Base-by-base conservation (phyloP, 2,888 invertebrate species). In the Danaus chrysippus region DNA sequence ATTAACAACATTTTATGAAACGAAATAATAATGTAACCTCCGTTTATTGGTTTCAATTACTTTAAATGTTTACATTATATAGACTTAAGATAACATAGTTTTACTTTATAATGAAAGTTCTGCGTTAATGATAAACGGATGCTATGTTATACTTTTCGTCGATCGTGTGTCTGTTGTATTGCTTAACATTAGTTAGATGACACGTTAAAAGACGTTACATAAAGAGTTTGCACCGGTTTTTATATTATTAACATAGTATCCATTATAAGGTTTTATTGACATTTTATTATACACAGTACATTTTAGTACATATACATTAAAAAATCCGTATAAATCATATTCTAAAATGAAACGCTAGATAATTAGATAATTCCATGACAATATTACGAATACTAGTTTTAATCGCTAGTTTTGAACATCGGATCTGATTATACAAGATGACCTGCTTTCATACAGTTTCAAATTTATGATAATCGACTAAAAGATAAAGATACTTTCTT, bases 1-100 rank as follows among this genome's bases (percentile, higher is more conserved):
- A 56, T 17, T 59, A 59, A 59, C 59, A 54, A 43, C 54, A 44
- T 49, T 49, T 49, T 49, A 49, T 10, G 15, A 49, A 17, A 10
- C 17, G 10, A 49, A 9, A 17, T 15, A 34, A 34, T 34, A 34
- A 34, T 34, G 23, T 34, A 34, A 34, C 23, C 23, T 34, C 23
- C 23, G 23, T 34, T 34, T 34, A 34, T 34, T 34, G 3, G 23
- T 34, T 34, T 5, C 23, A 34, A 34, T 34, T 34, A 34, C 23
- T 34, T 34, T 34, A 5, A 34, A 34, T 34, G 3, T 34, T 34
- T 6, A 34, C 23, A 6, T 34, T 34, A 34, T 34, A 34, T 34
- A 34, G 23, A 34, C 23, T 34, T 34, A 3, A 5, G 23, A 34
- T 34, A 34, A 34, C 23, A 34, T 34, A 6, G 23, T 34, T 34